A percentile compares a stretch with the other conserved stretches of the same genome.
Evolutionary conservation across 2,888 invertebrate species (phyloP).

Genomic region (Willowsia nigromaculata): DNA sequence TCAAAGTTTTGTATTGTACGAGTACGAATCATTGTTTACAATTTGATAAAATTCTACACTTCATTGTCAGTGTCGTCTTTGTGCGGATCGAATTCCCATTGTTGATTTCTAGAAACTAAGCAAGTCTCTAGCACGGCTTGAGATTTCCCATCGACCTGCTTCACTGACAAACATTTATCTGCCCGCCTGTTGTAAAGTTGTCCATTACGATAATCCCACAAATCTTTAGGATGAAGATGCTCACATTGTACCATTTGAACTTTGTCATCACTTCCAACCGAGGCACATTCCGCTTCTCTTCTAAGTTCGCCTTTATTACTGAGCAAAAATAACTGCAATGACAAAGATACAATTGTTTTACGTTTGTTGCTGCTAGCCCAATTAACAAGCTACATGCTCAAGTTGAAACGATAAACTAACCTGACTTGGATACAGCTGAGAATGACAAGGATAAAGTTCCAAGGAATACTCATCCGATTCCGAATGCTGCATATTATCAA

Average conservation of each 20-base stretch:
- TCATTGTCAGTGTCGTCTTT: constrained; percentile 60
- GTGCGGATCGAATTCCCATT: constrained; percentile 74
- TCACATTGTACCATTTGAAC: constrained; percentile 78
- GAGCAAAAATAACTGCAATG: constrained; percentile 85
- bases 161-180: constrained; percentile 73
- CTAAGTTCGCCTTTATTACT: constrained; percentile 87
- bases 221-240: constrained; percentile 65
- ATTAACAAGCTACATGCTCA: not conserved
- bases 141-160: constrained; percentile 67
- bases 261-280: constrained; percentile 56
- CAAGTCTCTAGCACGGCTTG: constrained; percentile 60
- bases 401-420: constrained; percentile 76
- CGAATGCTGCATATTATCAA: constrained; percentile 89
- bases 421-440: constrained; percentile 85
- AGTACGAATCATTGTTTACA: not conserved
- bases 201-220: constrained; percentile 74
- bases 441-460: constrained; percentile 89
- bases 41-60: not conserved
- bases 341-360: too few species aligned
- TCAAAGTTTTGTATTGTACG: not conserved
- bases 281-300: constrained; percentile 89
- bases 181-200: constrained; percentile 70
- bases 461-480: constrained; percentile 85
- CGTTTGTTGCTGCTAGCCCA: too few species aligned
- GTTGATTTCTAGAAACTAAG: constrained; percentile 54